A percentile compares a stretch with the other conserved stretches of the same genome.
These are phyloP conservation scores for Aphis craccivora DNA, from an alignment of 1,140 invertebrate species.

Conservation along the genomic window DNA sequence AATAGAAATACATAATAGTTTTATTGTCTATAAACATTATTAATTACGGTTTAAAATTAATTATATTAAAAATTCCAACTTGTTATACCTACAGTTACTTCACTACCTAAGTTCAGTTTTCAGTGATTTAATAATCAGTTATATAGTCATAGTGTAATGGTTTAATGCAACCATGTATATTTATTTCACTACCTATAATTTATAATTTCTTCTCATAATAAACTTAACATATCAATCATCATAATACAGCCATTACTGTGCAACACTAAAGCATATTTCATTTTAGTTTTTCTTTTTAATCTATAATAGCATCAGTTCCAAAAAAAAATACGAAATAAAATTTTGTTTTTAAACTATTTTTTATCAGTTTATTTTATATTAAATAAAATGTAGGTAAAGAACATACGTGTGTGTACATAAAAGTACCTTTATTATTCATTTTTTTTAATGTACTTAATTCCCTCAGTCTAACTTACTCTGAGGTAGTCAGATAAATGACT, in stretches of 20 bases:
- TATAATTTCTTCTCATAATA: background rate
- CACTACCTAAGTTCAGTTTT: background rate
- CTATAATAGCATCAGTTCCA: conserved; percentile 13
- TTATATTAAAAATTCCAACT: background rate
- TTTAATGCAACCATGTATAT: background rate
- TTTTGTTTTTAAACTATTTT: conserved; percentile 5
- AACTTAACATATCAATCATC: background rate
- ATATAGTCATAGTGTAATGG: background rate
- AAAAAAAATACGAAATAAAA: background rate
- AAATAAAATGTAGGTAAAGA: background rate
- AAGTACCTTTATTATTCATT: conserved; percentile 1
- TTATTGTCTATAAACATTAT: background rate
- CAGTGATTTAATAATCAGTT: background rate
- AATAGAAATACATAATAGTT: background rate
- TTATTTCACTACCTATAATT: background rate
- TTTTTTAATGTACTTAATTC: background rate
- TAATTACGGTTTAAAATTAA: background rate
- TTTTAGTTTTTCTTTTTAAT: conserved; percentile 19
- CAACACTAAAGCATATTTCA: background rate
- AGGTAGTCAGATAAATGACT: background rate
- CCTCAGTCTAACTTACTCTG: too few species aligned
- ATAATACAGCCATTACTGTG: background rate
- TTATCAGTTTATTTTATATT: background rate
- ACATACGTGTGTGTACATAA: background rate
- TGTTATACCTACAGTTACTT: too few species aligned